phyloP scores from a whole-genome alignment of 64 coral and sea anemone species.

The Stichodactyla mertensii region DNA sequence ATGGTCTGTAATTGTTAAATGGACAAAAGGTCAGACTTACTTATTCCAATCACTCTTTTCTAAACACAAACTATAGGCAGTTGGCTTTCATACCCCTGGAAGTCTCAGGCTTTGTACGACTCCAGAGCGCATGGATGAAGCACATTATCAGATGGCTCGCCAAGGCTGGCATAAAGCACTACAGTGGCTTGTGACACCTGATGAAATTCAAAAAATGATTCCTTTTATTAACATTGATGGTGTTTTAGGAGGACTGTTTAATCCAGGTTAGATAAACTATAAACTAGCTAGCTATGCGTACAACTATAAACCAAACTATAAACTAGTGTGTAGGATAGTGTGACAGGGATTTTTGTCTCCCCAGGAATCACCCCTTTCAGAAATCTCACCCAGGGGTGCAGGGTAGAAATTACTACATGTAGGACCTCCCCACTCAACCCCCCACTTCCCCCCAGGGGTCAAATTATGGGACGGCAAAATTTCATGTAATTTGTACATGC shows the following conservation, averaged over 20 bases:
- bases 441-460: too few relatives aligned
- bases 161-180: slow-evolving; percentile 81
- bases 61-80: slow-evolving; percentile 36
- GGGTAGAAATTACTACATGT: too few relatives aligned
- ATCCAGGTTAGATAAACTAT: slow-evolving; percentile 49
- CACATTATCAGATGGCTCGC: slow-evolving; percentile 84
- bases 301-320: background rate
- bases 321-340: too few relatives aligned
- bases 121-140: slow-evolving; percentile 79
- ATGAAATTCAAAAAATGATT: slow-evolving; percentile 77
- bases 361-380: too few relatives aligned
- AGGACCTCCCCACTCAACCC: too few relatives aligned
- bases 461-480: too few relatives aligned
- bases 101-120: slow-evolving; percentile 76
- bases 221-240: slow-evolving; percentile 86
- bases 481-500: too few relatives aligned
- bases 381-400: too few relatives aligned
- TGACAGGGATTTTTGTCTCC: too few relatives aligned
- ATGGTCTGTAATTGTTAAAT: background rate
- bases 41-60: too few relatives aligned
- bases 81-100: slow-evolving; percentile 91
- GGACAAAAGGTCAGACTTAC: too few relatives aligned
- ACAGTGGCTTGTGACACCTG: slow-evolving; percentile 82
- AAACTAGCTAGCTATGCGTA: too few relatives aligned
- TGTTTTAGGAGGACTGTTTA: slow-evolving; percentile 75